phyloP scores from a whole-genome alignment of 2,797 vertebrate genomes.

The Hoplostethus mediterraneus region DNA sequence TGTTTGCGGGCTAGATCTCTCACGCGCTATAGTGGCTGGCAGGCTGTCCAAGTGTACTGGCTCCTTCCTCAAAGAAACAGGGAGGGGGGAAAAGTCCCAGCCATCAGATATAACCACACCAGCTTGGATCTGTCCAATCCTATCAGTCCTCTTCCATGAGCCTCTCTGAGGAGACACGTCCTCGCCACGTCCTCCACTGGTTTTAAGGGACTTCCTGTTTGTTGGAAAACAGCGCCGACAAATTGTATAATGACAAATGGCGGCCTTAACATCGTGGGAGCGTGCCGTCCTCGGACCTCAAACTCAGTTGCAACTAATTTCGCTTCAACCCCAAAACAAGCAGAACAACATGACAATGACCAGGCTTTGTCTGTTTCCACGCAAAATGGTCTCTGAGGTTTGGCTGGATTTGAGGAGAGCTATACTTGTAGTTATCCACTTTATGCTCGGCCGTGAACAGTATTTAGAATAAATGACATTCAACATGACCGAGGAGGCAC shows the following conservation, averaged over 20 bases:
- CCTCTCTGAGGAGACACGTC: constrained; percentile 65
- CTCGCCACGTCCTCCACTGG: constrained; percentile 59
- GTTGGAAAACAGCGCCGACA: constrained; percentile 78
- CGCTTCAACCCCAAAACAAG: constrained; percentile 78
- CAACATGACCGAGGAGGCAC: constrained; percentile 39
- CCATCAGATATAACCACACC: constrained; percentile 82
- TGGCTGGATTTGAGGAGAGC: constrained; percentile 62
- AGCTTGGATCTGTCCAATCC: constrained; percentile 80
- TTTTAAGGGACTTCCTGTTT: constrained; percentile 83
- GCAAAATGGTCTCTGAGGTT: constrained; percentile 70
- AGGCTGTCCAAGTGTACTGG: constrained; percentile 68
- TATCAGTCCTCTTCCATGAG: constrained; percentile 70
- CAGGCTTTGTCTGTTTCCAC: constrained; percentile 76
- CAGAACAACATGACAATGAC: constrained; percentile 80
- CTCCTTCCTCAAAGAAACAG: constrained; percentile 56
- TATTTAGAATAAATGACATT: constrained; percentile 50
- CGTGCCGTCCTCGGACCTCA: constrained; percentile 76
- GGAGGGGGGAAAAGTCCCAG: constrained; percentile 64
- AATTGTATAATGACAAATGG: constrained; percentile 85
- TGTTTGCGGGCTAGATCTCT: constrained; percentile 73
- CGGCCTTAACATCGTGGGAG: constrained; percentile 73
- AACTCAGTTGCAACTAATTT: constrained; percentile 81
- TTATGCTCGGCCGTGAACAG: constrained; percentile 48
- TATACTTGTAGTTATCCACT: constrained; percentile 67
- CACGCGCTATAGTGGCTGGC: constrained; percentile 63